Evolutionary conservation across 1,140 invertebrate genomes (phyloP).

Genomic region (Ptiloglossa arizonensis): DNA sequence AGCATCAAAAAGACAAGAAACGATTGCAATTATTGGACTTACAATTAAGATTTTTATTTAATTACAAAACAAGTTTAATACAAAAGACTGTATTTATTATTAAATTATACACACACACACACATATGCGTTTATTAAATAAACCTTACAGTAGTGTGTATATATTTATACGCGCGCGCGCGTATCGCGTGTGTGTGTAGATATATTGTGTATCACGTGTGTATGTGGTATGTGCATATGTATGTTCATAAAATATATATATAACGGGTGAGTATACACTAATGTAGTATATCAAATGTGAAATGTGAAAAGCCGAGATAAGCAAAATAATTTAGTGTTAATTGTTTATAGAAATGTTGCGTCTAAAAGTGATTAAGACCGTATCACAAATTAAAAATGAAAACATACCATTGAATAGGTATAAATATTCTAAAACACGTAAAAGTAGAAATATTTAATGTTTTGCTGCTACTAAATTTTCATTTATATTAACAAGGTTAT

Average conservation of each 20-base stretch:
- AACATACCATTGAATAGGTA: constrained; percentile 12
- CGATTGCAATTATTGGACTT: background rate
- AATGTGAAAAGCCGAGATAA: too few relatives aligned
- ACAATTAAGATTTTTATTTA: background rate
- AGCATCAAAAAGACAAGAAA: background rate
- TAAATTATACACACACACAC: background rate
- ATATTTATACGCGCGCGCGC: too few relatives aligned
- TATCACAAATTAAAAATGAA: background rate
- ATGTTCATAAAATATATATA: too few relatives aligned
- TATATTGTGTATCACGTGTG: too few relatives aligned
- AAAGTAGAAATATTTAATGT: background rate
- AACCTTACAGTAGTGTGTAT: background rate
- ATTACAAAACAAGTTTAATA: background rate
- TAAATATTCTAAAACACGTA: background rate
- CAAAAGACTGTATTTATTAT: background rate
- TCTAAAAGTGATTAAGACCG: background rate
- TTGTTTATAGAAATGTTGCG: background rate
- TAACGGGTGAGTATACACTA: too few relatives aligned
- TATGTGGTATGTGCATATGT: too few relatives aligned
- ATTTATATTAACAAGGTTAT: background rate
- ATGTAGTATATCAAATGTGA: too few relatives aligned
- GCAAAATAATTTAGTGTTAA: too few relatives aligned
- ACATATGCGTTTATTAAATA: background rate
- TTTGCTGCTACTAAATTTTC: background rate
- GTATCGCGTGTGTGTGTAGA: too few relatives aligned